These are phyloP conservation scores for Eulimnadia texana DNA, from an alignment of 1,140 invertebrate genomes.

Conservation along the genomic window DNA sequence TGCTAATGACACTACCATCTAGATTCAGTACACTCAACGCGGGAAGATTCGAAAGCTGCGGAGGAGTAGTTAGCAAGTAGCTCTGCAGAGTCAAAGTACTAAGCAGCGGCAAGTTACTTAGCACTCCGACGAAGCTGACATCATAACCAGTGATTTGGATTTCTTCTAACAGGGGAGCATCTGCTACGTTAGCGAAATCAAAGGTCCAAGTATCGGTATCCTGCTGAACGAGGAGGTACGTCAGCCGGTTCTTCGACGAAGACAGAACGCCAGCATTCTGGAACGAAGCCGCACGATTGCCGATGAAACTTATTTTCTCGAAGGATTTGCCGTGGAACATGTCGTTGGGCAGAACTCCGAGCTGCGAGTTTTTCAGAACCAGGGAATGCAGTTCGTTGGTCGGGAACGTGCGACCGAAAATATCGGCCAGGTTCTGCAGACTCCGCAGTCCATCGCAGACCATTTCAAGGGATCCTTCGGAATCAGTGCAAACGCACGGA, in stretches of 20 bases:
- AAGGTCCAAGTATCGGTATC: conserved; percentile 9
- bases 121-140: neutral
- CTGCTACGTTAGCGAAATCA: conserved; percentile 3
- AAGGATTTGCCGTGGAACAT: conserved; percentile 14
- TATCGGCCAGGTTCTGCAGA: conserved; percentile 8
- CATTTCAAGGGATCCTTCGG: neutral
- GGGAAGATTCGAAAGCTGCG: neutral
- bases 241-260: conserved; percentile 3
- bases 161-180: neutral
- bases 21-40: conserved; percentile 9
- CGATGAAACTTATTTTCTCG: neutral
- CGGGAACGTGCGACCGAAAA: conserved; percentile 6
- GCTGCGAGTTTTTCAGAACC: neutral
- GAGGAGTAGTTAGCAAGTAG: neutral
- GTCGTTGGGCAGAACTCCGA: conserved; percentile 11
- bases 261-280: conserved; percentile 9
- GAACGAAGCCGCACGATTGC: conserved; percentile 10
- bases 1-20: conserved; percentile 5
- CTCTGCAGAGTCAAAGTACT: conserved; percentile 2
- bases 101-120: neutral
- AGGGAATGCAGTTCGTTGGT: conserved; percentile 13
- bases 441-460: conserved; percentile 7
- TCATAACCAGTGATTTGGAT: neutral
- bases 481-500: conserved; percentile 1
- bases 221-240: conserved; percentile 8